Conservation (phyloP, 2,113 vertebrate species). For the Callaeas wilsoni region DNA sequence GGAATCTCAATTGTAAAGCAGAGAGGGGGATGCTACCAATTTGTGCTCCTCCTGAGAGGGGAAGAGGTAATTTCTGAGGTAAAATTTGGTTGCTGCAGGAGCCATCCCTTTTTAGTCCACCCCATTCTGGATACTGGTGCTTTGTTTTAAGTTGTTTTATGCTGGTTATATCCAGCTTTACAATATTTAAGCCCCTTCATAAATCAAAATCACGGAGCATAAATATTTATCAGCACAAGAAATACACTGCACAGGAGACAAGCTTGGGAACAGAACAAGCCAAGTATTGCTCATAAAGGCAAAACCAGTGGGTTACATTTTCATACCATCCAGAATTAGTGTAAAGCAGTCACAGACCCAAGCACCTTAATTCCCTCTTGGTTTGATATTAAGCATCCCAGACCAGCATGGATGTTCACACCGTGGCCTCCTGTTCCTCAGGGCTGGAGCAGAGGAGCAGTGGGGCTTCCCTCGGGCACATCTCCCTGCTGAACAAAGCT, state of each 20-base stretch:
- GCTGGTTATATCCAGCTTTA: constrained; percentile 7
- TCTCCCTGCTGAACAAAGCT: not conserved
- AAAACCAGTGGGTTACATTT: not conserved
- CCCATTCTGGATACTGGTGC: not conserved
- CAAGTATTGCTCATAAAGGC: constrained; percentile 23
- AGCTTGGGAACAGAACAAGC: not conserved
- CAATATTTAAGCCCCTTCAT: constrained; percentile 50
- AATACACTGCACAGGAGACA: constrained; percentile 42
- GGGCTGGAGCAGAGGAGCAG: not conserved
- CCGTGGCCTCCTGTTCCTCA: not conserved
- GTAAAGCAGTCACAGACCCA: not conserved
- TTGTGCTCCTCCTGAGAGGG: not conserved
- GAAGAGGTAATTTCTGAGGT: not conserved
- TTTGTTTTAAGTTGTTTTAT: constrained; percentile 24
- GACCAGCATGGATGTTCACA: rapidly evolving
- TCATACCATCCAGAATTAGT: not conserved
- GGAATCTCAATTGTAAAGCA: constrained; percentile 19
- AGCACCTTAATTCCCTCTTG: not conserved
- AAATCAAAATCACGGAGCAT: constrained; percentile 48
- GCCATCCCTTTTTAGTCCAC: not conserved
- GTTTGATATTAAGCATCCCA: not conserved
- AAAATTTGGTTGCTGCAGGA: not conserved
- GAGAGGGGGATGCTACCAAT: not conserved
- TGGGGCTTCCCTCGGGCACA: not conserved
- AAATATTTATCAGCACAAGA: constrained; percentile 64